phyloP scores from a whole-genome alignment of 2,888 invertebrate species.

The Epirrhoe alternata region DNA sequence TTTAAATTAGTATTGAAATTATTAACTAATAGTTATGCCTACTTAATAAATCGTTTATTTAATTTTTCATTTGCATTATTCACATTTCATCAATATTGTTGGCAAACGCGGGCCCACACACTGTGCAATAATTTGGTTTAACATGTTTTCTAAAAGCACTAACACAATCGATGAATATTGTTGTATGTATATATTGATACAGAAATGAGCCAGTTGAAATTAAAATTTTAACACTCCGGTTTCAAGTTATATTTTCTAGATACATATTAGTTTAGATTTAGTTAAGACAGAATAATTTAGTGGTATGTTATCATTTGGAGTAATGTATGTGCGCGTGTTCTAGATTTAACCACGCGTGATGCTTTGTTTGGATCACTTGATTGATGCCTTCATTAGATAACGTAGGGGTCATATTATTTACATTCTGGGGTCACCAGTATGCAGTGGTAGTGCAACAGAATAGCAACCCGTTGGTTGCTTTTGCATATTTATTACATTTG shows the following conservation, averaged over 20 bases:
- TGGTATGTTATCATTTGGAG: constrained; percentile 68
- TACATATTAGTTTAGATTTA: constrained; percentile 68
- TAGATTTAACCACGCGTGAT: constrained; percentile 64
- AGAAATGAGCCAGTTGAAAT: constrained; percentile 59
- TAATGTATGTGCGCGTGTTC: constrained; percentile 70
- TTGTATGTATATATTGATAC: constrained; percentile 81
- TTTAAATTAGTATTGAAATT: constrained; percentile 57
- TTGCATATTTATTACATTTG: constrained; percentile 22
- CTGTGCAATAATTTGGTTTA: constrained; percentile 52
- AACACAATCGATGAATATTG: constrained; percentile 57
- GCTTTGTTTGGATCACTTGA: constrained; percentile 64
- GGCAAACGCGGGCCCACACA: constrained; percentile 32
- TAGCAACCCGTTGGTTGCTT: constrained; percentile 9
- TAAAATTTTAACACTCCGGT: constrained; percentile 26
- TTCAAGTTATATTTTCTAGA: constrained; percentile 57
- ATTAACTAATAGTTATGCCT: constrained; percentile 35
- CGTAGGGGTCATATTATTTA: constrained; percentile 51
- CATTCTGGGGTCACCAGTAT: constrained; percentile 49
- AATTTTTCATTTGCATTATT: constrained; percentile 26
- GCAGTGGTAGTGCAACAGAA: constrained; percentile 18
- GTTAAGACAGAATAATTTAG: constrained; percentile 71
- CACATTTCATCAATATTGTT: constrained; percentile 21
- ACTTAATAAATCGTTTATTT: constrained; percentile 22
- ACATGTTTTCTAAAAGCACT: constrained; percentile 42
- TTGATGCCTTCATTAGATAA: constrained; percentile 76